Base-by-base conservation (phyloP, 2,113 vertebrate genomes). In the Symphodus melops region DNA sequence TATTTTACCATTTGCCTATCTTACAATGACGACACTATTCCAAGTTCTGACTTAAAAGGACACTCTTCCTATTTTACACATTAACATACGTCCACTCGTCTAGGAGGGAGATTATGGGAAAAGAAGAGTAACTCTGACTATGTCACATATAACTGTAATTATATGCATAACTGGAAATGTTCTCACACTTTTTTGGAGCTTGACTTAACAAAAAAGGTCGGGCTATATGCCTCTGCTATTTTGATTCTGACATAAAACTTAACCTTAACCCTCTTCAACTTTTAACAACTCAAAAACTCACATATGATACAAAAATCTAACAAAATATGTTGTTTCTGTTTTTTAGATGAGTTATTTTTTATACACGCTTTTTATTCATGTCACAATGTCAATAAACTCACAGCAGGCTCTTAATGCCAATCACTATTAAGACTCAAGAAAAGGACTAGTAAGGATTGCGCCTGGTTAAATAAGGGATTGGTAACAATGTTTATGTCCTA, bases 41-140 rank as follows among this genome's bases (percentile, higher is more conserved):
- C 25, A 63, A 72, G 51, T 28, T 3, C 37, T 20, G 58, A 21
- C 49, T 20, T 36, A 64, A 67, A 81, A 21, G 39, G 72, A 51
- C 11, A 59, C 49, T 57, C 42, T 0, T 19, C 5, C 16, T 20
- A 28, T 8, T 36, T 39, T n/a, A 36, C 46, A 17, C 46, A 48
- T 17, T 17, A 17, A 6, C 9, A 41, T 41, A 41, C 8, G 9
- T 41, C 11, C 39, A 41, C 11, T 41, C 11, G 9, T 41, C 11
- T 41, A 11, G 11, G 11, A 11, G 8, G 39, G 8, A 37, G 12
- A 1, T 4, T 19, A 9, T 58, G 2, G 17, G 10, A 48, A 48
- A 19, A 48, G 17, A 48, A 48, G 17, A 16, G 42, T 44, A 13
- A 44, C 12, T 48, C 46, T 48, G 17, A 37, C 33, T 2, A 25